Conservation (phyloP, 1,140 invertebrate species). For the Phortica variegata region DNA sequence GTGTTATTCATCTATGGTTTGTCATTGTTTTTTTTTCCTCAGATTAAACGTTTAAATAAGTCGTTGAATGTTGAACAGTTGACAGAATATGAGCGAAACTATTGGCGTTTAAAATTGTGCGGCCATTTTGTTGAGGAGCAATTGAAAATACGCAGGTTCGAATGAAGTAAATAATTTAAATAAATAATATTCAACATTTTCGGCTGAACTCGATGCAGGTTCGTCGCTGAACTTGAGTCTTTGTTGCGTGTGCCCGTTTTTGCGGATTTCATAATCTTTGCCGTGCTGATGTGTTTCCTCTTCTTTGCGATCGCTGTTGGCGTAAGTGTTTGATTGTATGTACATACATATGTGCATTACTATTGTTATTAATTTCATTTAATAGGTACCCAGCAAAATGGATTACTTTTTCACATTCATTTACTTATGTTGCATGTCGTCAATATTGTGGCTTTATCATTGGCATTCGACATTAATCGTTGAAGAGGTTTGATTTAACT, state of each 20-base stretch:
- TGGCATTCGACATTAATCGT: conserved; percentile 43
- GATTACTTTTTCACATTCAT: conserved; percentile 42
- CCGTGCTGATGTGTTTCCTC: conserved; percentile 43
- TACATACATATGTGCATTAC: neutral
- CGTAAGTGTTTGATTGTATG: conserved; percentile 18
- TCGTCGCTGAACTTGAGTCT: conserved; percentile 26
- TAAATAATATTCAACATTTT: no score
- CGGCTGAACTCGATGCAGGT: no score
- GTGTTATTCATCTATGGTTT: no score
- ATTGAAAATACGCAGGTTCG: conserved; percentile 18
- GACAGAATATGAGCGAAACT: conserved; percentile 1
- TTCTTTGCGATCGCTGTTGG: conserved; percentile 35
- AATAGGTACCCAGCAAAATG: conserved; percentile 35
- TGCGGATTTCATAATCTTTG: conserved; percentile 44
- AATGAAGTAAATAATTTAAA: no score
- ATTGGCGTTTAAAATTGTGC: conserved; percentile 29
- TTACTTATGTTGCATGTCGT: conserved; percentile 44
- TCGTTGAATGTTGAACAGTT: conserved; percentile 1
- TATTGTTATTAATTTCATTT: neutral
- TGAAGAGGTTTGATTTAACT: conserved; percentile 25
- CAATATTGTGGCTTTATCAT: conserved; percentile 41
- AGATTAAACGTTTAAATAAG: conserved; percentile 22
- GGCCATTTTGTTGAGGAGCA: conserved; percentile 30
- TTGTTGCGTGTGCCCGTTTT: conserved; percentile 37
- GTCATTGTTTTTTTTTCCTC: neutral